A percentile compares a stretch with the other conserved stretches of the same genome.
phyloP scores from a whole-genome alignment of 2,888 invertebrate species.

The Protonemura montana region DNA sequence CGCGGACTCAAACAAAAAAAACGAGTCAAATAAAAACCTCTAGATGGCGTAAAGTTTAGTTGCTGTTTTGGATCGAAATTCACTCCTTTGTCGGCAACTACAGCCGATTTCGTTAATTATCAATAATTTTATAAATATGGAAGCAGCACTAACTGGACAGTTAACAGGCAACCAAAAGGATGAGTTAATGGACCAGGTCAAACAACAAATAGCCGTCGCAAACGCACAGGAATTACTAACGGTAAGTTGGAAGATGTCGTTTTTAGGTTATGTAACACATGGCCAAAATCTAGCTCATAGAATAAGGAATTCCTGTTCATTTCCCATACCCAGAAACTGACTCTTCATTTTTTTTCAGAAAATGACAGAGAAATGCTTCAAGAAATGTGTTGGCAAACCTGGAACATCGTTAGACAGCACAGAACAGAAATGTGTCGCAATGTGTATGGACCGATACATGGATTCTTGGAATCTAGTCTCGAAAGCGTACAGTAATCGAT shows the following conservation, averaged over 20 bases:
- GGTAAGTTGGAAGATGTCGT: conserved; percentile 61
- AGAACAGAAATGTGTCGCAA: conserved; percentile 95
- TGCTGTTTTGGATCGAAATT: too few species aligned
- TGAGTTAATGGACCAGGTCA: conserved; percentile 92
- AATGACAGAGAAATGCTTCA: conserved; percentile 97
- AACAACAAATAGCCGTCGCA: conserved; percentile 93
- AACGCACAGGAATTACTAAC: conserved; percentile 92
- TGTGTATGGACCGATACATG: conserved; percentile 99
- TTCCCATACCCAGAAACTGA: not conserved
- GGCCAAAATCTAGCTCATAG: too few species aligned
- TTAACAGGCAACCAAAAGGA: conserved; percentile 77
- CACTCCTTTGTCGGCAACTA: too few species aligned
- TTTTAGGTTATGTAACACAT: conserved; percentile 10
- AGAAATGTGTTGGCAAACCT: conserved; percentile 91
- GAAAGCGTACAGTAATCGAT: conserved; percentile 83
- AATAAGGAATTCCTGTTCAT: not conserved
- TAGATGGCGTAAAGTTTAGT: too few species aligned
- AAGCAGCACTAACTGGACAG: conserved; percentile 64
- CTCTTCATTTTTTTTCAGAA: conserved; percentile 67
- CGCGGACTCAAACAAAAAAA: too few species aligned
- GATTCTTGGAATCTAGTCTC: conserved; percentile 95
- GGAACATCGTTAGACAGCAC: conserved; percentile 87
- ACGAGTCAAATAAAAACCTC: too few species aligned
- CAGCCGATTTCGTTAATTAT: too few species aligned
- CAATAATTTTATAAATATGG: conserved; percentile 60